phyloP scores from a whole-genome alignment of 1,140 invertebrate genomes.

The Laupala kohalensis region DNA sequence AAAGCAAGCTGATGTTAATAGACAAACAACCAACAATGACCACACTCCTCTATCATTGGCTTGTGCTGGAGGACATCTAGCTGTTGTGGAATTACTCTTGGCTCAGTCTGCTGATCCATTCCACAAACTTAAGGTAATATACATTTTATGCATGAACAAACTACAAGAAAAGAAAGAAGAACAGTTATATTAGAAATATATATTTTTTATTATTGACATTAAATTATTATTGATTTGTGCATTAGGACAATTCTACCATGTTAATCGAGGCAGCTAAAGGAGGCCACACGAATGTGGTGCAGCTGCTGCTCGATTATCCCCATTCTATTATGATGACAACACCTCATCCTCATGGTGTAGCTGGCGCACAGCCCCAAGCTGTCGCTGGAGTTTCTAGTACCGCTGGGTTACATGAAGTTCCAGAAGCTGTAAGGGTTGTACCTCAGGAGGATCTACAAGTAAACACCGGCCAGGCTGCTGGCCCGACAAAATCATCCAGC shows the following conservation, averaged over 20 bases:
- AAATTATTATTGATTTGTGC: too few relatives aligned
- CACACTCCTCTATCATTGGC: conserved; percentile 95
- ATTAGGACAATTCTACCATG: conserved; percentile 92
- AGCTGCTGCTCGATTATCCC: conserved; percentile 87
- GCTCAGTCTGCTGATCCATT: conserved; percentile 85
- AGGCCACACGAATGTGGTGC: conserved; percentile 89
- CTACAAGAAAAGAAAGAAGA: too few relatives aligned
- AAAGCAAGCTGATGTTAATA: conserved; percentile 85
- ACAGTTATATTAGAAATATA: too few relatives aligned
- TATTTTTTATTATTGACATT: too few relatives aligned
- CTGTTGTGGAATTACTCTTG: conserved; percentile 83
- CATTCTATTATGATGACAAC: conserved; percentile 58
- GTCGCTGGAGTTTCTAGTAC: conserved; percentile 24
- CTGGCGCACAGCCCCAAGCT: conserved; percentile 24
- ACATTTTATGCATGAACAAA: too few relatives aligned
- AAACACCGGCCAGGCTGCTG: not conserved
- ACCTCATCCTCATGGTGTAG: conserved; percentile 24
- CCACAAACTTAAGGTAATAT: conserved; percentile 75
- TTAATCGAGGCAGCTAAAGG: conserved; percentile 96
- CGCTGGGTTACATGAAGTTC: conserved; percentile 37
- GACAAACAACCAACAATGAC: conserved; percentile 93
- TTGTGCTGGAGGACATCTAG: conserved; percentile 87
- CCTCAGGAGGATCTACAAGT: conserved; percentile 9
- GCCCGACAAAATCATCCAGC: not conserved
- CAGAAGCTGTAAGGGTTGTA: conserved; percentile 35